phyloP scores from a whole-genome alignment of 2,888 invertebrate species.

The Caradrina kadenii region DNA sequence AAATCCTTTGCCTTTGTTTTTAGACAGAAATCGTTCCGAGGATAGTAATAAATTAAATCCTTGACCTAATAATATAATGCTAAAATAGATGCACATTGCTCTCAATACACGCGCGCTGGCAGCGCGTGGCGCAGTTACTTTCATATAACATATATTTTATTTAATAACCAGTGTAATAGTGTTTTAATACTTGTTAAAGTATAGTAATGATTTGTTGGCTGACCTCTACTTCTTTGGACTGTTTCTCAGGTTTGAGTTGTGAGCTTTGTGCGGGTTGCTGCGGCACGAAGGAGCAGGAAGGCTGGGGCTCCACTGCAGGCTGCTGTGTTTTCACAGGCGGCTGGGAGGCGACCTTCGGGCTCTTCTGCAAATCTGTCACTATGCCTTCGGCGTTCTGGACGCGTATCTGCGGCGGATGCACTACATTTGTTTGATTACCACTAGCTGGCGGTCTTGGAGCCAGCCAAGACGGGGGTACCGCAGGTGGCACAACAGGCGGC shows the following conservation, averaged over 20 bases:
- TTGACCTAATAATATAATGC: conserved; percentile 87
- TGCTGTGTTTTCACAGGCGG: conserved; percentile 66
- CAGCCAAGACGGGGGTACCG: conserved; percentile 86
- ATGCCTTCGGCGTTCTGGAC: conserved; percentile 78
- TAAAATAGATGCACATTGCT: conserved; percentile 88
- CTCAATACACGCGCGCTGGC: conserved; percentile 81
- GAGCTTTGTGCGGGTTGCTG: conserved; percentile 70
- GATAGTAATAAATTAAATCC: conserved; percentile 78
- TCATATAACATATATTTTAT: conserved; percentile 68
- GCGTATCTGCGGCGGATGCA: conserved; percentile 79
- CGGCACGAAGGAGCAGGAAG: conserved; percentile 84
- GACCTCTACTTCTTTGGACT: conserved; percentile 88
- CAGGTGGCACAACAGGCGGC: conserved; percentile 80
- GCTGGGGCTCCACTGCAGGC: conserved; percentile 76
- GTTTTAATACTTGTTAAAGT: conserved; percentile 62
- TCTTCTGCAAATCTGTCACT: conserved; percentile 70
- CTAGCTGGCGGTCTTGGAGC: conserved; percentile 68
- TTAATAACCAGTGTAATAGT: conserved; percentile 55
- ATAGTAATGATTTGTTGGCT: conserved; percentile 72
- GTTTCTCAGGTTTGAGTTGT: conserved; percentile 83
- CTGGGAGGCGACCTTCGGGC: conserved; percentile 70
- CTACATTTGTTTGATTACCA: conserved; percentile 67
- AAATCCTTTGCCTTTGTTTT: conserved; percentile 32
- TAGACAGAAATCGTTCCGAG: conserved; percentile 51
- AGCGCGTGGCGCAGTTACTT: conserved; percentile 78